A percentile compares a stretch with the other conserved stretches of the same genome.
Evolutionary conservation across 2,113 vertebrate genomes (phyloP).

Genomic region (Prochilodus magdalenae): DNA sequence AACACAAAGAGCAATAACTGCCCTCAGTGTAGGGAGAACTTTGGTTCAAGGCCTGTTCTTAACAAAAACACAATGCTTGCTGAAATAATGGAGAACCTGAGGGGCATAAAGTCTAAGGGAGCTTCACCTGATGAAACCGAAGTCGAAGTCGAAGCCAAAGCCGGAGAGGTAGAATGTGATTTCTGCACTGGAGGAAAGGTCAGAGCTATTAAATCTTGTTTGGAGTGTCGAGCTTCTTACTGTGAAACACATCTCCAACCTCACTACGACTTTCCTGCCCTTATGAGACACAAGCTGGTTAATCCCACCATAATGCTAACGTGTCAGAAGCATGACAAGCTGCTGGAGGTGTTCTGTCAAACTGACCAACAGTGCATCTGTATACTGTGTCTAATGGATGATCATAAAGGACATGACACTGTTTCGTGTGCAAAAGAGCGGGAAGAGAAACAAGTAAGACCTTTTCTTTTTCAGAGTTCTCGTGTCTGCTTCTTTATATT

Average conservation of each 20-base stretch:
- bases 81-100: slow-evolving; percentile 42
- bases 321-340: slow-evolving; percentile 50
- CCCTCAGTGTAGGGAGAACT: slow-evolving; percentile 49
- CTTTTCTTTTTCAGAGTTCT: background rate
- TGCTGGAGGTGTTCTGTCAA: slow-evolving; percentile 57
- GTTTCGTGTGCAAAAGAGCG: slow-evolving; percentile 41
- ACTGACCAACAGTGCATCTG: slow-evolving; percentile 56
- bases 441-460: slow-evolving; percentile 50
- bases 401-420: slow-evolving; percentile 56
- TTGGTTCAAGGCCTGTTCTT: slow-evolving; percentile 17
- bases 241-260: slow-evolving; percentile 42
- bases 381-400: slow-evolving; percentile 48
- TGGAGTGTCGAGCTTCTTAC: slow-evolving; percentile 43
- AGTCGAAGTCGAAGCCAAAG: background rate
- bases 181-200: slow-evolving; percentile 20
- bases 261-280: slow-evolving; percentile 38
- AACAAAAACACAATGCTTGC: slow-evolving; percentile 51
- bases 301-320: slow-evolving; percentile 14
- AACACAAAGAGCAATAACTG: background rate
- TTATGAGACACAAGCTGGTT: slow-evolving; percentile 48
- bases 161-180: slow-evolving; percentile 41
- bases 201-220: slow-evolving; percentile 48
- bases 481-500: background rate
- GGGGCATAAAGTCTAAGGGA: background rate
- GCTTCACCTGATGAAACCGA: background rate